These are phyloP conservation scores for Hydroisotoma schaefferi DNA, from an alignment of 2,888 invertebrate species.

Conservation along the genomic window DNA sequence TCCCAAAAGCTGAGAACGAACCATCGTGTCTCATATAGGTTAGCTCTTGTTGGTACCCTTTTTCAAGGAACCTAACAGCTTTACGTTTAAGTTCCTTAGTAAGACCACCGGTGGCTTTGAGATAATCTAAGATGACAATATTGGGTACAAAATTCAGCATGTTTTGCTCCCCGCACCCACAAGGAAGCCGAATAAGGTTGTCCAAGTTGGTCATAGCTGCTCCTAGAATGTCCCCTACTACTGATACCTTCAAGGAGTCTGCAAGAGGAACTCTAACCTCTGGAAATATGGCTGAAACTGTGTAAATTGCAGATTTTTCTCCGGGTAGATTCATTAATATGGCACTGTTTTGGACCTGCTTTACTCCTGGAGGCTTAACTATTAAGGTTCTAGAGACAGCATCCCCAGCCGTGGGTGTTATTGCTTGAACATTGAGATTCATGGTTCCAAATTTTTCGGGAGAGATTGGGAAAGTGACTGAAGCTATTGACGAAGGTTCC, in stretches of 20 bases:
- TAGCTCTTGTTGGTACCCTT: constrained; percentile 86
- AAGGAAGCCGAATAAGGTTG: constrained; percentile 50
- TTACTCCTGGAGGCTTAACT: constrained; percentile 30
- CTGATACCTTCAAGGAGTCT: constrained; percentile 24
- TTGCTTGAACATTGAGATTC: constrained; percentile 26
- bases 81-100: constrained; percentile 20
- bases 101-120: constrained; percentile 19
- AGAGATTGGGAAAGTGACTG: constrained; percentile 31
- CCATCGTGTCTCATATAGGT: constrained; percentile 81
- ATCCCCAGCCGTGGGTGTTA: constrained; percentile 28
- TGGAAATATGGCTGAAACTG: constrained; percentile 26
- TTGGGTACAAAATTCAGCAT: constrained; percentile 40
- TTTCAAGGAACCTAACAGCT: constrained; percentile 61
- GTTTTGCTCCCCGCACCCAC: constrained; percentile 43
- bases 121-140: constrained; percentile 36
- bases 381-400: constrained; percentile 23
- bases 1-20: constrained; percentile 83
- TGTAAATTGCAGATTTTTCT: neutral
- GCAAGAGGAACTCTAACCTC: constrained; percentile 29
- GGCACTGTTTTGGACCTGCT: constrained; percentile 5
- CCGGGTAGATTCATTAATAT: neutral
- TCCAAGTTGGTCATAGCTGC: constrained; percentile 72
- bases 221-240: constrained; percentile 68
- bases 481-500: constrained; percentile 11
- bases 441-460: constrained; percentile 25